phyloP scores from a whole-genome alignment of 1,140 invertebrate species.

The Drosophila pseudoobscura region DNA sequence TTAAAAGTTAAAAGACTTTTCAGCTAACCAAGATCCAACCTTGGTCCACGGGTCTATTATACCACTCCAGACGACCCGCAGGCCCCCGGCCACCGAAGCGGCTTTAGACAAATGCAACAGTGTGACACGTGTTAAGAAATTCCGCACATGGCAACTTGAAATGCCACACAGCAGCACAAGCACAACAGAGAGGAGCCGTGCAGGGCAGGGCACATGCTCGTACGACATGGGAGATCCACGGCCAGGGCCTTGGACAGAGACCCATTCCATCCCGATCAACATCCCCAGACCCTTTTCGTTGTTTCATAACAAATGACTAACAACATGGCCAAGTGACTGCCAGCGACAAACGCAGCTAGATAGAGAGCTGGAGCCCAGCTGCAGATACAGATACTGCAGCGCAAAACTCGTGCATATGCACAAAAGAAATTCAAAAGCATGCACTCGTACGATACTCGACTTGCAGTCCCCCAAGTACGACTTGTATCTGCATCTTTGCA shows the following conservation, averaged over 20 bases:
- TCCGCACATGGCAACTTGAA: constrained; percentile 72
- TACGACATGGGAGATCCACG: constrained; percentile 47
- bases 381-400: constrained; percentile 26
- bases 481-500: constrained; percentile 41
- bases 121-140: constrained; percentile 75
- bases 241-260: constrained; percentile 17
- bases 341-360: constrained; percentile 69
- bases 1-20: constrained; percentile 12
- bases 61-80: constrained; percentile 19
- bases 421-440: constrained; percentile 39
- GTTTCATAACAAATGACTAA: constrained; percentile 81
- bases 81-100: background rate
- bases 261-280: constrained; percentile 6
- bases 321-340: constrained; percentile 65
- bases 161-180: constrained; percentile 64
- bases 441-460: constrained; percentile 37
- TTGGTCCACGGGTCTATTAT: constrained; percentile 20
- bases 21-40: background rate
- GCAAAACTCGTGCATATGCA: constrained; percentile 12
- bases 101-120: constrained; percentile 54
- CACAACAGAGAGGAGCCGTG: background rate
- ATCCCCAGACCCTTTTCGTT: constrained; percentile 55
- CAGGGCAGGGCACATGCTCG: constrained; percentile 48
- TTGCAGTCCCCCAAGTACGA: constrained; percentile 7
- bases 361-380: constrained; percentile 55